These are phyloP conservation scores for Chymomyza costata DNA, from an alignment of 1,140 invertebrate genomes.

Conservation along the genomic window DNA sequence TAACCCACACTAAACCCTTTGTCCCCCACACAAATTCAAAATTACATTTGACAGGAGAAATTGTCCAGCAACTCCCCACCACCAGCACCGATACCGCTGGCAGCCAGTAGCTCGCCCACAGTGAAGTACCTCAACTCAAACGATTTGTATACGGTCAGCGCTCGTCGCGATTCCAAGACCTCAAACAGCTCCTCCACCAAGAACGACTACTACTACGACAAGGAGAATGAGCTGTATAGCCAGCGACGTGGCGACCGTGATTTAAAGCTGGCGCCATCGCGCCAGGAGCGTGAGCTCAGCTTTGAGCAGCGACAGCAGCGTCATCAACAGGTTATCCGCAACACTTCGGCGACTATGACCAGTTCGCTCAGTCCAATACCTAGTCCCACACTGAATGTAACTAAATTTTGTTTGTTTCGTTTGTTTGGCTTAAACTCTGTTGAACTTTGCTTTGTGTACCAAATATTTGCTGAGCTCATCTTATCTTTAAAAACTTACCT, in stretches of 20 bases:
- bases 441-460: slow-evolving; percentile 17
- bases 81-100: slow-evolving; percentile 36
- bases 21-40: slow-evolving; percentile 43
- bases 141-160: slow-evolving; percentile 62
- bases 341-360: slow-evolving; percentile 39
- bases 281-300: slow-evolving; percentile 56
- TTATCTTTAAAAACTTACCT: not conserved
- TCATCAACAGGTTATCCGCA: slow-evolving; percentile 31
- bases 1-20: slow-evolving; percentile 32
- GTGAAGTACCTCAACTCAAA: slow-evolving; percentile 65
- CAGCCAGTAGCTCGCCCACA: slow-evolving; percentile 39
- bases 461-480: not conserved
- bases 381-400: slow-evolving; percentile 75
- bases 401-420: slow-evolving; percentile 54
- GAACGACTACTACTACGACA: slow-evolving; percentile 74
- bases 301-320: slow-evolving; percentile 32
- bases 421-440: slow-evolving; percentile 29
- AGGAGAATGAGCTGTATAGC: slow-evolving; percentile 70
- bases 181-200: slow-evolving; percentile 62
- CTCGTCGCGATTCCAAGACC: slow-evolving; percentile 63
- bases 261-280: slow-evolving; percentile 58
- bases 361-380: slow-evolving; percentile 63
- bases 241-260: slow-evolving; percentile 45
- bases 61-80: slow-evolving; percentile 45
- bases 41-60: slow-evolving; percentile 66